Percentiles rank a stretch among this genome's conserved stretches.
These are phyloP conservation scores for Rhyacophila brunnea DNA, from an alignment of 1,140 invertebrate species.

Conservation along the genomic window DNA sequence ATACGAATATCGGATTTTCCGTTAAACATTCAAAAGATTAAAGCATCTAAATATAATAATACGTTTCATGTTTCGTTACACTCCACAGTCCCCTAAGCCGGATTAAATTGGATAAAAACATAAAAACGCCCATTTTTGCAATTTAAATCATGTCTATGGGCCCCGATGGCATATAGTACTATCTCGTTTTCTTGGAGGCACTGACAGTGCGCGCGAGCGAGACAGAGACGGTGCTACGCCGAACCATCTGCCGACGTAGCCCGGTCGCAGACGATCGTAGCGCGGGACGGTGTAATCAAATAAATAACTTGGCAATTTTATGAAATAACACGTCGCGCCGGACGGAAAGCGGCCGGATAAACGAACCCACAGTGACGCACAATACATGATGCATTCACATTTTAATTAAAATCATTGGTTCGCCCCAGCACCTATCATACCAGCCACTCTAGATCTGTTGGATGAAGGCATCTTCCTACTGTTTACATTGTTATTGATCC, in stretches of 20 bases:
- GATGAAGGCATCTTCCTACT: too few relatives aligned
- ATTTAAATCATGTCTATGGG: slow-evolving; percentile 43
- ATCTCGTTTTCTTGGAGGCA: not conserved
- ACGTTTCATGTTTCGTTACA: too few relatives aligned
- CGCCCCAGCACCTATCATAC: too few relatives aligned
- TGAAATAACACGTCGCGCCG: slow-evolving; percentile 34
- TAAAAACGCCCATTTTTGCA: slow-evolving; percentile 48
- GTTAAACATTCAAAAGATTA: too few relatives aligned
- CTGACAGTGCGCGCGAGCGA: slow-evolving; percentile 3
- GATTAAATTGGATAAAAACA: slow-evolving; percentile 45
- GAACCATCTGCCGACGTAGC: slow-evolving; percentile 10
- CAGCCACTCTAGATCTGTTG: too few relatives aligned
- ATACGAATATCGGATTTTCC: too few relatives aligned
- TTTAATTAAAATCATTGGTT: too few relatives aligned
- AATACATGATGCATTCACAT: too few relatives aligned
- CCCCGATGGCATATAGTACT: slow-evolving; percentile 8
- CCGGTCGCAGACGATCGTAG: slow-evolving; percentile 27
- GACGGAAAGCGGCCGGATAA: too few relatives aligned
- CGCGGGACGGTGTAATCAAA: slow-evolving; percentile 32
- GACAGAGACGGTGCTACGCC: slow-evolving; percentile 11
- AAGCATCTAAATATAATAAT: too few relatives aligned
- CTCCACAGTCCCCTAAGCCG: slow-evolving; percentile 4
- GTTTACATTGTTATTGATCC: too few relatives aligned
- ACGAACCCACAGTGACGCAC: too few relatives aligned
- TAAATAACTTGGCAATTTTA: slow-evolving; percentile 37